Percentiles rank a stretch among this genome's conserved stretches.
Conservation (phyloP, 2,888 invertebrate genomes). For the Mimumesa dahlbomi region DNA sequence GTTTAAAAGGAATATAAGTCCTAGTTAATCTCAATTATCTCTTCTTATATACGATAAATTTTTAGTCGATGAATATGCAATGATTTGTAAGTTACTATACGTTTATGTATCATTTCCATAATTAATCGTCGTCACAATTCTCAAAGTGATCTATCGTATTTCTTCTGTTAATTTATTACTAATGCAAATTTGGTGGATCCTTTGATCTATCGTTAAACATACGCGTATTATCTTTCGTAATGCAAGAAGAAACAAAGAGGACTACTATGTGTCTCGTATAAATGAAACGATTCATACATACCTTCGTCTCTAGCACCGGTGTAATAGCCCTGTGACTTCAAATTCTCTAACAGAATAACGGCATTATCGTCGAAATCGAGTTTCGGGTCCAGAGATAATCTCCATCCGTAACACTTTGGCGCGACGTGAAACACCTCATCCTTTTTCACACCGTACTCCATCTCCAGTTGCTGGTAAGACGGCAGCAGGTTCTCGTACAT, state of each 20-base stretch:
- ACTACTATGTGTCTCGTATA: not conserved
- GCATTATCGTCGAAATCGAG: slow-evolving; percentile 82
- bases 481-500: slow-evolving; percentile 82
- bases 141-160: no score
- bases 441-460: slow-evolving; percentile 80
- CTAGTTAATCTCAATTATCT: no score
- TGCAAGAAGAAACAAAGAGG: not conserved
- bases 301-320: slow-evolving; percentile 81
- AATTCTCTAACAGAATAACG: slow-evolving; percentile 83
- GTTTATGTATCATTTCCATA: no score
- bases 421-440: slow-evolving; percentile 80
- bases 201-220: no score
- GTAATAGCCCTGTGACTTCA: slow-evolving; percentile 81
- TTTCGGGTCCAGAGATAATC: slow-evolving; percentile 73
- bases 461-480: slow-evolving; percentile 80
- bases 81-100: no score
- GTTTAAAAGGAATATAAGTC: no score
- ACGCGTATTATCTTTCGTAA: not conserved
- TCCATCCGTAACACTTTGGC: slow-evolving; percentile 82
- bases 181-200: no score
- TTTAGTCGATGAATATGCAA: no score
- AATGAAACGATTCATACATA: not conserved
- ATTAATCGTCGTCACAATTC: no score
- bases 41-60: no score
- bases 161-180: no score